phyloP scores from a whole-genome alignment of 2,888 invertebrate species.

The Platynereis dumerilii region DNA sequence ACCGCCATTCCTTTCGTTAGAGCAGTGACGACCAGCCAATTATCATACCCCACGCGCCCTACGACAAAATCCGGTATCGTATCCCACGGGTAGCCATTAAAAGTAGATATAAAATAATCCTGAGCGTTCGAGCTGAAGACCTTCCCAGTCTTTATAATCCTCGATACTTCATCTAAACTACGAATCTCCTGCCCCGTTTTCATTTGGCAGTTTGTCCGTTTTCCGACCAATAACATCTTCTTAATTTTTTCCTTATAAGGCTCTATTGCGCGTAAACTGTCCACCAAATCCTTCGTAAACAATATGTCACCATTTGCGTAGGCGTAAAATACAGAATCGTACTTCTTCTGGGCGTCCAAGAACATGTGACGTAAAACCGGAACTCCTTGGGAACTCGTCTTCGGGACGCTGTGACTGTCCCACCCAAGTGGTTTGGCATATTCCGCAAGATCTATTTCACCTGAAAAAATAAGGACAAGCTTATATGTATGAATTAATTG shows the following conservation, averaged over 20 bases:
- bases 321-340: constrained; percentile 19
- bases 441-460: constrained; percentile 17
- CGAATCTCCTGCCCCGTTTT: constrained; percentile 1
- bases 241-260: constrained; percentile 7
- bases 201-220: constrained; percentile 18
- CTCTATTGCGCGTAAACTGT: constrained; percentile 4
- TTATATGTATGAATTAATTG: no score
- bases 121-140: constrained; percentile 23
- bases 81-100: constrained; percentile 24
- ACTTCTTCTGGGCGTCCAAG: constrained; percentile 20
- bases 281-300: constrained; percentile 15
- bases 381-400: constrained; percentile 3
- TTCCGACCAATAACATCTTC: constrained; percentile 22
- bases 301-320: constrained; percentile 28
- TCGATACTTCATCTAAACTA: background rate
- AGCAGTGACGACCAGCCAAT: constrained; percentile 28
- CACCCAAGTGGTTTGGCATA: constrained; percentile 17
- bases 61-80: constrained; percentile 28
- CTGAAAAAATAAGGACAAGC: no score
- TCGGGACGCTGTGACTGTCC: constrained; percentile 10
- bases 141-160: constrained; percentile 5
- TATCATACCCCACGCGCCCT: constrained; percentile 28
- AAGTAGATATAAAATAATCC: constrained; percentile 22
- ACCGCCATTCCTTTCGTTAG: constrained; percentile 15
- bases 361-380: constrained; percentile 27